A percentile compares a stretch with the other conserved stretches of the same genome.
Conservation (phyloP, 2,113 vertebrate genomes). For the Sturnira hondurensis region DNA sequence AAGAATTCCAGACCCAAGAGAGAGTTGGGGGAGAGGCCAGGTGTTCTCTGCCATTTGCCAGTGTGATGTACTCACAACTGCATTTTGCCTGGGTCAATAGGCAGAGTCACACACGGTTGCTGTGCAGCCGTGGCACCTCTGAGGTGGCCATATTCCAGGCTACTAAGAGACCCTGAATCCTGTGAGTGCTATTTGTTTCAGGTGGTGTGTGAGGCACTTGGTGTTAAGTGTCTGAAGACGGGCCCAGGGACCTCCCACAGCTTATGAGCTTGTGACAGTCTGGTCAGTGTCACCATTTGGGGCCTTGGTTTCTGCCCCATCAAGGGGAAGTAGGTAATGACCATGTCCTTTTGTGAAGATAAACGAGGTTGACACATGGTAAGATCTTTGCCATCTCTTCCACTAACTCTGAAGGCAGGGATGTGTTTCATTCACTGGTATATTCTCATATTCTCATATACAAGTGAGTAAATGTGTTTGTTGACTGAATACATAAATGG, state of each 20-base stretch:
- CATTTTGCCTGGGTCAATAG: conserved; percentile 9
- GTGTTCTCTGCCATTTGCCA: not conserved
- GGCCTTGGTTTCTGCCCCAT: not conserved
- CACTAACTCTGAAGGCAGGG: not conserved
- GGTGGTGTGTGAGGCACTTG: accelerated
- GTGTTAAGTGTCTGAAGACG: not conserved
- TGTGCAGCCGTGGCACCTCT: not conserved
- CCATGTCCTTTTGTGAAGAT: not conserved
- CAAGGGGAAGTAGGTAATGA: not conserved
- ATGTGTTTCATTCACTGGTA: not conserved
- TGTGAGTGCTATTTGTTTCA: not conserved
- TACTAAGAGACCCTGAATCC: not conserved
- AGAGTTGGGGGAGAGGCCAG: not conserved
- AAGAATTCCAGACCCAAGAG: not conserved
- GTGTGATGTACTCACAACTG: not conserved
- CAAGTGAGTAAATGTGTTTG: not conserved
- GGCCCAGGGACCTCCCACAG: not conserved
- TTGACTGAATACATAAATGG: not conserved
- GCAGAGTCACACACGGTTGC: not conserved
- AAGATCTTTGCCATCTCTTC: not conserved
- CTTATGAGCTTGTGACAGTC: not conserved
- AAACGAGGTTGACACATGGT: accelerated
- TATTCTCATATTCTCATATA: no score
- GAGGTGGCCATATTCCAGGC: not conserved
- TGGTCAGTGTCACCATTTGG: not conserved